Evolutionary conservation across 2,113 vertebrate species (phyloP).

Genomic region (rat (Rattus norvegicus)): GRCr8 NC_086035.1:55366501-55367000

Average conservation of each 20-base stretch:
- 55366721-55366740: constrained; percentile 73
- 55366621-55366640: background rate
- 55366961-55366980: constrained; percentile 74
- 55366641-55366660: constrained; percentile 63
- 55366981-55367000: constrained; percentile 46
- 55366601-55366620: constrained; percentile 28
- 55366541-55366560: too few relatives aligned
- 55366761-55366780: constrained; percentile 76
- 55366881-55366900: background rate
- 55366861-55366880: background rate
- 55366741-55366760: constrained; percentile 68
- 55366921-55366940: background rate
- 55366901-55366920: background rate
- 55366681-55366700: constrained; percentile 83
- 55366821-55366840: constrained; percentile 59
- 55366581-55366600: too few relatives aligned
- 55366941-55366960: constrained; percentile 41
- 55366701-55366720: constrained; percentile 74
- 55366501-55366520: constrained; percentile 8
- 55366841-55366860: background rate
- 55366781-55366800: constrained; percentile 57
- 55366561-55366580: too few relatives aligned
- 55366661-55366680: constrained; percentile 72
- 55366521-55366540: constrained; percentile 40
- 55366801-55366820: constrained; percentile 69